Conservation (phyloP, 2,113 vertebrate genomes). For the Urocitellus parryii region DNA sequence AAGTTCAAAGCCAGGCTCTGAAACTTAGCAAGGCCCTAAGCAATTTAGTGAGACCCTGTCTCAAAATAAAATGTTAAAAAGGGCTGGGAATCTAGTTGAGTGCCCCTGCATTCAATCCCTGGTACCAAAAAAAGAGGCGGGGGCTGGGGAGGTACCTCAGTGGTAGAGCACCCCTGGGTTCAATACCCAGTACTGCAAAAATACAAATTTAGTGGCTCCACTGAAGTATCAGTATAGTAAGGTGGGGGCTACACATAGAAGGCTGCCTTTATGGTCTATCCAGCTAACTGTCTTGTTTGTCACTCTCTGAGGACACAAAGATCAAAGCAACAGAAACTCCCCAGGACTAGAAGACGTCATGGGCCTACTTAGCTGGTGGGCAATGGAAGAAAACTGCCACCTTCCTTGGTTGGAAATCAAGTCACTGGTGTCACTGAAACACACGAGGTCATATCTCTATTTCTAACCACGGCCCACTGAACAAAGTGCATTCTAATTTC, state of each 20-base stretch:
- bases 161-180: no score
- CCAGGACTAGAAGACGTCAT: neutral
- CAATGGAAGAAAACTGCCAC: neutral
- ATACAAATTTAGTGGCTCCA: slow-evolving; percentile 32
- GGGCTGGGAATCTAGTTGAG: no score
- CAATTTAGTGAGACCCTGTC: no score
- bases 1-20: no score
- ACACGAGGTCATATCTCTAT: slow-evolving; percentile 25
- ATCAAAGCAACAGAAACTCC: slow-evolving; percentile 58
- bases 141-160: no score
- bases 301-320: slow-evolving; percentile 36
- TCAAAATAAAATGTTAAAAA: no score
- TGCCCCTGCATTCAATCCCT: no score
- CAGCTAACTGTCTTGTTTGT: neutral
- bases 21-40: no score
- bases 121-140: no score
- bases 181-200: no score
- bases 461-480: neutral
- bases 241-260: neutral
- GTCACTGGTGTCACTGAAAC: slow-evolving; percentile 18
- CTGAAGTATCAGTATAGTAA: neutral
- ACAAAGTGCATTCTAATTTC: slow-evolving; percentile 49
- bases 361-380: neutral
- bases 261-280: neutral
- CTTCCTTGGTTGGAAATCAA: slow-evolving; percentile 54